Percentiles rank a stretch among this genome's conserved stretches.
phyloP scores from a whole-genome alignment of 2,888 invertebrate genomes.

The Amaurobius ferox region DNA sequence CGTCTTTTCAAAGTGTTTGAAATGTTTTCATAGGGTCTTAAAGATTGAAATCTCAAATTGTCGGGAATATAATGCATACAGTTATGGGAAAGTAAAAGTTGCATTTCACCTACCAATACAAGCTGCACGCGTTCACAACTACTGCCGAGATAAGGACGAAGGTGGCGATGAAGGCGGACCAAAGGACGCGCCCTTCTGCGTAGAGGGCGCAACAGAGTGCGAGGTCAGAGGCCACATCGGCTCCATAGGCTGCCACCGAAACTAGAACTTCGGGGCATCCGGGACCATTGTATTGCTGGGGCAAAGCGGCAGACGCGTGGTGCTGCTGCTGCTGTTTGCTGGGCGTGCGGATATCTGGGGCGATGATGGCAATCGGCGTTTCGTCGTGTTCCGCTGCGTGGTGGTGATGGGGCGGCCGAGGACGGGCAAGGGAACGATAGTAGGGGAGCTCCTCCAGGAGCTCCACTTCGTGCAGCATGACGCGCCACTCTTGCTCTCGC shows the following conservation, averaged over 20 bases:
- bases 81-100: too few species aligned
- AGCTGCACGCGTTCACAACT: constrained; percentile 72
- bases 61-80: too few species aligned
- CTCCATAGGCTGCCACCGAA: constrained; percentile 58
- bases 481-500: neutral
- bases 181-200: constrained; percentile 48
- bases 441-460: constrained; percentile 67
- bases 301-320: constrained; percentile 15
- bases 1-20: too few species aligned
- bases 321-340: constrained; percentile 13
- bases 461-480: constrained; percentile 69
- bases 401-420: constrained; percentile 29
- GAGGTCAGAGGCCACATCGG: constrained; percentile 63
- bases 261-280: constrained; percentile 61
- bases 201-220: constrained; percentile 70
- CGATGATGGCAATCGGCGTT: constrained; percentile 68
- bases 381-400: constrained; percentile 17
- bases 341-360: constrained; percentile 62
- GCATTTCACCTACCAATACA: constrained; percentile 72
- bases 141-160: constrained; percentile 71
- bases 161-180: constrained; percentile 68
- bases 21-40: too few species aligned
- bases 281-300: constrained; percentile 38
- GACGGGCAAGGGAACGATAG: constrained; percentile 58
- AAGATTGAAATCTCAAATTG: too few species aligned